Base-by-base conservation (phyloP, 1,140 invertebrate species). In the Brachionus manjavacas region DNA sequence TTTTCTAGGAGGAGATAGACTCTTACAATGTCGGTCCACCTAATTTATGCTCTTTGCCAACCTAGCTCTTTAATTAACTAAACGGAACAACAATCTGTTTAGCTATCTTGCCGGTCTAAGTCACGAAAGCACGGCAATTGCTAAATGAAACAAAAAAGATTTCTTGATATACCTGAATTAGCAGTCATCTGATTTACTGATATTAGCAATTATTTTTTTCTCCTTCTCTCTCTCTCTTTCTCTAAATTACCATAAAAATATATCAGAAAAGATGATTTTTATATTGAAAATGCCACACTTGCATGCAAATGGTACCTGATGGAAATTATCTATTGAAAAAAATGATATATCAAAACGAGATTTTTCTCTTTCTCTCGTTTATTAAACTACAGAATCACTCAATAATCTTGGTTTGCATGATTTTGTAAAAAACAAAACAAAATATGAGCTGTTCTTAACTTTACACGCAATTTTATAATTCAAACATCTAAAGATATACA, bases 401-500 rank as follows among this genome's bases (percentile, higher is more conserved):
- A 39, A 41, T 72, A 72, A 72, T 41, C 68, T 72, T 68, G 66
- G 66, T 11, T 72, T 72, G 68, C 68, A 72, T 72, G 68, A 72
- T 72, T 72, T 72, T 41, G 28, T 41, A 41, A 72, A 39, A 72
- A 70, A 64, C 35, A 68, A 35, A 68, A 68, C 31, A 68, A 31
- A 68, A 68, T 68, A 31, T 68, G 66, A 68, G 66, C 68, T 72
- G 68, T 72, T 72, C 68, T 72, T 72, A 72, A 72, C 68, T 72
- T 72, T 72, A 72, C 68, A 72, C 68, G 68, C 68, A 72, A 72
- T 72, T 68, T 68, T 68, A 31, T 68, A 68, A 31, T 68, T 72
- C 68, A 72, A 72, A 39, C 68, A 72, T 72, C 68, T 41, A 72
- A 72, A 72, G 68, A 72, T 72, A 72, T n/a, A 72, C 68, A 72